Conservation (phyloP, 2,888 invertebrate genomes). For the Gastracanthus pulcherrimus region DNA sequence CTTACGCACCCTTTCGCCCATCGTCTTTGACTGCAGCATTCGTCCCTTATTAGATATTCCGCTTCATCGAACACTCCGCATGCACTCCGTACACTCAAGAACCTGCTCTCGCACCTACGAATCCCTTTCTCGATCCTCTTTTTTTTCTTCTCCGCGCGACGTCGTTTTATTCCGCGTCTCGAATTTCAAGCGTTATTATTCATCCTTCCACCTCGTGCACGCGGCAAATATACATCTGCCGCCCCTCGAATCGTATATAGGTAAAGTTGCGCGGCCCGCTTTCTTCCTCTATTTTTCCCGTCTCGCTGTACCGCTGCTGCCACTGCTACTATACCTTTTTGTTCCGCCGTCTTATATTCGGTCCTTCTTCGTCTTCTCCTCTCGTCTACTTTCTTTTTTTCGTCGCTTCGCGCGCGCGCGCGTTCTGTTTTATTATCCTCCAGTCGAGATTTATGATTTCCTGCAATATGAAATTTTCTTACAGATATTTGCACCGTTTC, state of each 20-base stretch:
- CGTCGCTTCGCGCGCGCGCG: not conserved
- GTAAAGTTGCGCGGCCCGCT: not conserved
- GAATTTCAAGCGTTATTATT: conserved; percentile 76
- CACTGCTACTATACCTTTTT: conserved; percentile 27
- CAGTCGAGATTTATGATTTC: conserved; percentile 55
- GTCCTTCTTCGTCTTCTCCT: not conserved
- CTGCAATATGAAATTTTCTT: conserved; percentile 57
- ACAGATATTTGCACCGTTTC: conserved; percentile 23
- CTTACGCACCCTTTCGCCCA: conserved; percentile 12
- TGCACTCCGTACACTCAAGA: not conserved
- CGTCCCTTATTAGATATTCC: conserved; percentile 75
- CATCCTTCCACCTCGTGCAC: conserved; percentile 71
- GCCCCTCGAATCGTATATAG: not conserved
- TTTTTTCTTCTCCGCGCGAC: conserved; percentile 65
- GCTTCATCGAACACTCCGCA: conserved; percentile 69
- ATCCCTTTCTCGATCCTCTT: not conserved
- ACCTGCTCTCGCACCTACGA: not conserved
- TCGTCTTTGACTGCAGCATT: conserved; percentile 70
- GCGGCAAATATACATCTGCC: conserved; percentile 1
- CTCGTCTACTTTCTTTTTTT: conserved; percentile 1
- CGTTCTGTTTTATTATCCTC: conserved; percentile 43
- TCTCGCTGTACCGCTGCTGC: not conserved
- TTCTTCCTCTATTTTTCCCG: not conserved
- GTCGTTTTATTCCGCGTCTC: conserved; percentile 75
- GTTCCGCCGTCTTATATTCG: conserved; percentile 43